A percentile compares a stretch with the other conserved stretches of the same genome.
phyloP scores from a whole-genome alignment of 2,113 vertebrate species.

The Podiceps cristatus region DNA sequence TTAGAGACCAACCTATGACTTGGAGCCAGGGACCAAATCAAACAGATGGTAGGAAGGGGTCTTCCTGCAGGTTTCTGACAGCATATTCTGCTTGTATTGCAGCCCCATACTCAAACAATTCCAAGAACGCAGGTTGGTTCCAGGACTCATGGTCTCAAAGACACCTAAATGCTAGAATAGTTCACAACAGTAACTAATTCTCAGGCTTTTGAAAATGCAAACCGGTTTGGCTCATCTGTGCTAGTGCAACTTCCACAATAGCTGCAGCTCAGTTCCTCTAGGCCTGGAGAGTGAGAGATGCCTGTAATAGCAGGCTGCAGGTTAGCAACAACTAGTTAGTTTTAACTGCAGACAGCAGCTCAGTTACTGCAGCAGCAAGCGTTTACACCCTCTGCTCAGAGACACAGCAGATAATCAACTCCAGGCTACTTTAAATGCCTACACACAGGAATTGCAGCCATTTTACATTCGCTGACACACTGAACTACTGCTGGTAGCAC shows the following conservation, averaged over 20 bases:
- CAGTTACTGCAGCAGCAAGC: background rate
- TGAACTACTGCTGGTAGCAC: background rate
- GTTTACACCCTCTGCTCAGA: background rate
- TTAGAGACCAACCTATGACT: background rate
- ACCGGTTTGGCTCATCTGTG: background rate
- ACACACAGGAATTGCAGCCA: background rate
- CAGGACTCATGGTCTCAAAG: background rate
- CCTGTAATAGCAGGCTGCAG: background rate
- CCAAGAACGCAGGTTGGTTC: accelerated
- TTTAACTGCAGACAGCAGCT: background rate
- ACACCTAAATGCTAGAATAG: background rate
- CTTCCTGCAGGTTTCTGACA: background rate
- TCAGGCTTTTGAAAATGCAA: background rate
- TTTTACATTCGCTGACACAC: background rate
- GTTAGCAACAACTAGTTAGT: background rate
- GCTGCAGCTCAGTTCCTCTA: background rate
- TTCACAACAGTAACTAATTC: background rate
- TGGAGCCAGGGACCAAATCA: background rate
- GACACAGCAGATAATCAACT: background rate
- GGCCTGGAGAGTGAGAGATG: background rate
- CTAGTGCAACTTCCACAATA: background rate
- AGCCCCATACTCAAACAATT: background rate
- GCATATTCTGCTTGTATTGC: no score
- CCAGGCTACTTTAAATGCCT: background rate
- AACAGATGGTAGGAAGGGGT: background rate